phyloP scores from a whole-genome alignment of 2,113 vertebrate genomes.

The Rhynchomys soricoides region DNA sequence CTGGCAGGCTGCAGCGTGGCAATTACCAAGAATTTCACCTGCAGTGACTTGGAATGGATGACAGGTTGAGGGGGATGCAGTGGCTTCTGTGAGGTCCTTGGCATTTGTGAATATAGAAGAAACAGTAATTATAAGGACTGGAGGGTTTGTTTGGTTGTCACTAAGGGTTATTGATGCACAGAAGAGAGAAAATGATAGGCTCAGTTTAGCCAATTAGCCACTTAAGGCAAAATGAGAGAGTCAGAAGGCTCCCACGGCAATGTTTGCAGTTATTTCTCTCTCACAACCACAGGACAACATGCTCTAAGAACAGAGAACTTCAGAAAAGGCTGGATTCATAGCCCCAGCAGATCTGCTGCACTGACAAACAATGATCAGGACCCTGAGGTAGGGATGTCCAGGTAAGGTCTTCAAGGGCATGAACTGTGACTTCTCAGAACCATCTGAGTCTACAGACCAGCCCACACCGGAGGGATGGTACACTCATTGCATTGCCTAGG shows the following conservation, averaged over 20 bases:
- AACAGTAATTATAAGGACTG: conserved; percentile 59
- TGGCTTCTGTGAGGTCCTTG: conserved; percentile 18
- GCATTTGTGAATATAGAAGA: conserved; percentile 50
- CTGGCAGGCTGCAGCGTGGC: conserved; percentile 1
- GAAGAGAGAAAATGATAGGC: conserved; percentile 58
- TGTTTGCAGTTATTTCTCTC: conserved; percentile 1
- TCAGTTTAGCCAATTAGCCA: conserved; percentile 54
- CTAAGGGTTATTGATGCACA: conserved; percentile 30
- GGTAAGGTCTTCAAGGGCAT: not conserved
- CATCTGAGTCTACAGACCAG: not conserved
- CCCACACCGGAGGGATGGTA: not conserved
- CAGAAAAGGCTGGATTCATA: not conserved
- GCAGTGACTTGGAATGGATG: conserved; percentile 60
- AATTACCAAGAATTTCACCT: conserved; percentile 67
- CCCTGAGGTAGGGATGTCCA: not conserved
- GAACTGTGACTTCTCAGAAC: not conserved
- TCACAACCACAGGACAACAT: not conserved
- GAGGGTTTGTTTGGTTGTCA: conserved; percentile 38
- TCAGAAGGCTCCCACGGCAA: not conserved
- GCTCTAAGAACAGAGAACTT: not conserved
- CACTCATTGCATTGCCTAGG: not conserved
- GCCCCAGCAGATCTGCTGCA: not conserved
- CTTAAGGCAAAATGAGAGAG: conserved; percentile 30
- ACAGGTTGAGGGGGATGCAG: not conserved
- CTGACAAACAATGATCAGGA: not conserved